Conservation (phyloP, 2,888 invertebrate genomes). For the Limnephilus auricula region DNA sequence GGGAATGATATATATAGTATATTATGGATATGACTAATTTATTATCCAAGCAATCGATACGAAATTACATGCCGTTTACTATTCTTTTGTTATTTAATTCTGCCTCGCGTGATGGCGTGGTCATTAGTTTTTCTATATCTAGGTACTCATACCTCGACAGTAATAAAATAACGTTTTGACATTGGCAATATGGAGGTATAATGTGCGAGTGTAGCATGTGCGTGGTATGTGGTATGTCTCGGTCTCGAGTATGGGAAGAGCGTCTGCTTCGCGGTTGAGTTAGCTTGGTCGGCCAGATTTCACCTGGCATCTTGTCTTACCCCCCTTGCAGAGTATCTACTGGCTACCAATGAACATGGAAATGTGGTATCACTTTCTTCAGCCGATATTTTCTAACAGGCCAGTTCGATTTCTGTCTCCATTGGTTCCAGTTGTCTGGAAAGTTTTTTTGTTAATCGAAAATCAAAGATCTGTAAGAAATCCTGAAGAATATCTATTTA, state of each 20-base stretch:
- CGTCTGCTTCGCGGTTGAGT: not conserved
- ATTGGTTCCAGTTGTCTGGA: not conserved
- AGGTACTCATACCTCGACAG: too few species aligned
- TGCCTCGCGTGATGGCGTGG: not conserved
- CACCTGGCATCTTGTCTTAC: not conserved
- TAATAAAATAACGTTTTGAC: not conserved
- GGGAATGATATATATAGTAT: not conserved
- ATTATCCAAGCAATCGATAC: not conserved
- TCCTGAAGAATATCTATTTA: not conserved
- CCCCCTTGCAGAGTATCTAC: not conserved
- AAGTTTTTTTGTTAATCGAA: not conserved
- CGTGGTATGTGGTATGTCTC: not conserved
- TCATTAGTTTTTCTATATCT: not conserved
- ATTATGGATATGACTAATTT: not conserved
- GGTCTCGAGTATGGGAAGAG: slow-evolving; percentile 2
- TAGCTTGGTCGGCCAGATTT: not conserved
- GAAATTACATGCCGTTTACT: not conserved
- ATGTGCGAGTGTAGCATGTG: not conserved
- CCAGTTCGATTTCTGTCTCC: not conserved
- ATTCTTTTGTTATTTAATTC: not conserved
- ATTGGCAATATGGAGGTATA: not conserved
- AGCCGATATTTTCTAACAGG: not conserved
- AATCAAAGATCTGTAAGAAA: not conserved
- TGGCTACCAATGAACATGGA: not conserved
- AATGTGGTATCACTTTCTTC: not conserved